These are phyloP conservation scores for Esox lucius DNA, from an alignment of 2,797 vertebrate genomes.

Conservation along the genomic window DNA sequence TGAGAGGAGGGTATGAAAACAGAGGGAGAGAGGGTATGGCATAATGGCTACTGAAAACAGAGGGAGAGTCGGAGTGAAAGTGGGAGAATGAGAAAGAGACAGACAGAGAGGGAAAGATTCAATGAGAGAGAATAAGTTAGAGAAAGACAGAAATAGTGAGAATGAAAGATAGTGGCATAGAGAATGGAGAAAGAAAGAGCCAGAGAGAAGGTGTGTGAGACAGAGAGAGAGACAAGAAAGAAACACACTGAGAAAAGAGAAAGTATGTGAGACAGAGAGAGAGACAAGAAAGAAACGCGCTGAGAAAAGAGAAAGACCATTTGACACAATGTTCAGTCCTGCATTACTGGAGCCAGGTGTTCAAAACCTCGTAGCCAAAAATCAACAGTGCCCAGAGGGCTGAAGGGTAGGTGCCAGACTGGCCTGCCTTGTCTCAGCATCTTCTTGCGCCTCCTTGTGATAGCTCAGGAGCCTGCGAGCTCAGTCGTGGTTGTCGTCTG, in stretches of 20 bases:
- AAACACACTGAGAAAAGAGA: not conserved
- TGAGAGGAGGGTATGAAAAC: slow-evolving; percentile 37
- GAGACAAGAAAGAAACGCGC: no score
- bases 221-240: slow-evolving; percentile 7
- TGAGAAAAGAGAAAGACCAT: no score
- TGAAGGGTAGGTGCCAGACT: no score
- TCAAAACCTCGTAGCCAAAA: no score
- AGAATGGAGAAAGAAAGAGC: slow-evolving; percentile 13
- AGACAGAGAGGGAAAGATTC: not conserved
- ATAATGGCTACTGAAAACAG: slow-evolving; percentile 24
- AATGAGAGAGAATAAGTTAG: slow-evolving; percentile 14
- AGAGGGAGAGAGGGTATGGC: slow-evolving; percentile 6
- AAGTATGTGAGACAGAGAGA: slow-evolving; percentile 4
- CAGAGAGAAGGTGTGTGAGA: not conserved
- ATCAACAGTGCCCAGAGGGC: no score
- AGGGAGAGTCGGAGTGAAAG: not conserved
- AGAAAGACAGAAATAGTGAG: slow-evolving; percentile 1
- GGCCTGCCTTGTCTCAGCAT: no score
- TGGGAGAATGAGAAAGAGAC: not conserved
- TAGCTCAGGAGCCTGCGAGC: not conserved
- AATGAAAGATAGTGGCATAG: not conserved
- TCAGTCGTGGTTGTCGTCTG: not conserved
- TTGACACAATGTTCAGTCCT: no score
- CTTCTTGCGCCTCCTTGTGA: no score
- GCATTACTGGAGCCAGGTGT: no score